Evolutionary conservation across 2,888 invertebrate species (phyloP), one percentile per base, ranked within the genome.

Genomic region (Netelia melanura): DNA sequence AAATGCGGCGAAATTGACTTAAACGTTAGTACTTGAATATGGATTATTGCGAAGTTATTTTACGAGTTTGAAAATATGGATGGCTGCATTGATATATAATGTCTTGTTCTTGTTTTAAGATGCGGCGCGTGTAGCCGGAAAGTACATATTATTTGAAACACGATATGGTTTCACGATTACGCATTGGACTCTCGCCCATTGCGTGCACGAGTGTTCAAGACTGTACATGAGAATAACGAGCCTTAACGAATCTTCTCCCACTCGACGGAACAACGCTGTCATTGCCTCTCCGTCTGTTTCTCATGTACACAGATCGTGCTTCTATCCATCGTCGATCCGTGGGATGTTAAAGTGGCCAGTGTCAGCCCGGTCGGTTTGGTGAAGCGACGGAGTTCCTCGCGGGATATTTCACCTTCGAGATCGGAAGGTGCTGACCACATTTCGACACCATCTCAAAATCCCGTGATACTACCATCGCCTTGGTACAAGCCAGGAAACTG

Each of bases 251-350:
- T 86, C 84, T 90, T 90, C 89, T 83, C 83, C 71, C 83, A 87
- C 87, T 81, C 86, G 61, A 64, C 76, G 72, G 48, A 68, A 70
- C 64, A 72, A 71, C 78, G 65, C 75, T 70, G 58, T 86, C 83
- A 83, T 81, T 81, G 70, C 64, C 43, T 68, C 81, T 67, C 62
- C 71, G 78, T 85, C 83, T 87, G 81, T 83, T 80, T 86, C 76
- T 81, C 67, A 76, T 86, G 81, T 84, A 62, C 87, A 87, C 89
- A 91, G 91, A 91, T 89, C 87, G 90, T 90, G 87, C 88, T 93
- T 89, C 90, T 93, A 88, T 93, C 93, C 89, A 93, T 93, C 88
- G 92, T 91, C 86, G 91, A 93, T 89, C 93, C 93, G 87, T 93
- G 93, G 93, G 92, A 93, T 89, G 92, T 89, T 44, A 90, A 89